Evolutionary conservation across 2,888 invertebrate species (phyloP), one percentile per base, ranked within the genome.

Genomic region (Biston stratarius): DNA sequence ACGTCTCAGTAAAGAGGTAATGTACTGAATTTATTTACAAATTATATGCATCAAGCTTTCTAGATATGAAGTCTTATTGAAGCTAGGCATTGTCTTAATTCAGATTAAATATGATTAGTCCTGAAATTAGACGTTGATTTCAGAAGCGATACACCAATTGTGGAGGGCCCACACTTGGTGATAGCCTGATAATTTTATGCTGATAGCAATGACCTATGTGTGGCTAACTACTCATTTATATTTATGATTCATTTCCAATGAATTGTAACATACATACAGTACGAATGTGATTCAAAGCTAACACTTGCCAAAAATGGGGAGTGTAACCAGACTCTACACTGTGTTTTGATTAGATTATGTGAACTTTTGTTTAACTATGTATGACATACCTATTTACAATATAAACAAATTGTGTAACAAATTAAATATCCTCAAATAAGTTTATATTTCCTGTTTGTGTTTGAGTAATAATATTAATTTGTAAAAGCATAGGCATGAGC

Each of bases 1-100:
- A n/a, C 95, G 99, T 69, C 95, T 99, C 61, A 99, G 99, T 79
- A 99, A 99, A 95, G 99, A 99, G 96, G 99, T 99, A 90, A 85
- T 73, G 66, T 71, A 49, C 48, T 5, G 8, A 36, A 38, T 38
- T 38, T 38, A 38, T 38, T 38, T 38, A 24, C 24, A 24, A 24
- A 24, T 24, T 2, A 24, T 24, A 24, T 24, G 24, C 24, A 24
- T 24, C 24, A 24, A 24, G 24, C 24, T 24, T 24, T 24, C 38
- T 9, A 38, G 9, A 38, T 5, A 38, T 6, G 38, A 38, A 5
- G 38, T 8, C 38, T 38, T 38, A 9, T 38, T 38, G 9, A 38
- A 38, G 9, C 38, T 38, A 38, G 38, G 38, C 9, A 38, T 38
- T 38, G 38, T 38, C 38, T 38, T 38, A 9, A 38, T 38, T 8